phyloP scores from a whole-genome alignment of 2,113 vertebrate genomes.

The Xyliphius kryptos region DNA sequence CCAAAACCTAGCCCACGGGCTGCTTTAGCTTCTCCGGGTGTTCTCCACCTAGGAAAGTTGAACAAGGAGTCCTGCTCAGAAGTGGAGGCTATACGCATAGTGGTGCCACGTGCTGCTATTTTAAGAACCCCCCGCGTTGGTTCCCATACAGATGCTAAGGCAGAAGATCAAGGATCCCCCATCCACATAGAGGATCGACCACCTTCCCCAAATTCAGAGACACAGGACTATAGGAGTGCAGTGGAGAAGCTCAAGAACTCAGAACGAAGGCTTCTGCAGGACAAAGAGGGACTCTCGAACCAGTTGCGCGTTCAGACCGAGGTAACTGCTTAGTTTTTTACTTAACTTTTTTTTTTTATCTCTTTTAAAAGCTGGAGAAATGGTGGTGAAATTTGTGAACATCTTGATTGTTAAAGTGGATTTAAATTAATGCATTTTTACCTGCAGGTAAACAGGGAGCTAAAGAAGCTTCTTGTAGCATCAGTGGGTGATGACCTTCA shows the following conservation, averaged over 20 bases:
- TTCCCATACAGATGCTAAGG: constrained; percentile 57
- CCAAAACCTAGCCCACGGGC: constrained; percentile 58
- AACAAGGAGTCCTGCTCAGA: constrained; percentile 75
- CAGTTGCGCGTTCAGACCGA: constrained; percentile 92
- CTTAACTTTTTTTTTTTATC: background rate
- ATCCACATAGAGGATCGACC: constrained; percentile 61
- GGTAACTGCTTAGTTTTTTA: constrained; percentile 67
- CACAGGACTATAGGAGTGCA: constrained; percentile 69
- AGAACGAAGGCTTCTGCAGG: constrained; percentile 85
- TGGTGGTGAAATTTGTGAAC: background rate
- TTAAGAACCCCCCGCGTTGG: constrained; percentile 53
- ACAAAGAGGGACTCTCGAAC: constrained; percentile 91
- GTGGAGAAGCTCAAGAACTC: constrained; percentile 86
- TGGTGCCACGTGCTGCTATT: constrained; percentile 86
- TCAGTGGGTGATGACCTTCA: constrained; percentile 92
- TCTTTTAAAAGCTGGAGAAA: background rate
- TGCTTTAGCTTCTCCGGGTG: constrained; percentile 61
- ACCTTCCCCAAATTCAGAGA: constrained; percentile 64
- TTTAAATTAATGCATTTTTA: background rate
- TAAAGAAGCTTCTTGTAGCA: constrained; percentile 92
- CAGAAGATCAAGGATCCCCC: constrained; percentile 56
- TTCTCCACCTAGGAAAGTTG: constrained; percentile 84
- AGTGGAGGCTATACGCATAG: constrained; percentile 84
- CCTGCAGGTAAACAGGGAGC: constrained; percentile 85
- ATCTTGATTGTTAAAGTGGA: too few relatives aligned